These are phyloP conservation scores for Polydrusus tereticollis DNA, from an alignment of 2,888 invertebrate species.

Conservation along the genomic window DNA sequence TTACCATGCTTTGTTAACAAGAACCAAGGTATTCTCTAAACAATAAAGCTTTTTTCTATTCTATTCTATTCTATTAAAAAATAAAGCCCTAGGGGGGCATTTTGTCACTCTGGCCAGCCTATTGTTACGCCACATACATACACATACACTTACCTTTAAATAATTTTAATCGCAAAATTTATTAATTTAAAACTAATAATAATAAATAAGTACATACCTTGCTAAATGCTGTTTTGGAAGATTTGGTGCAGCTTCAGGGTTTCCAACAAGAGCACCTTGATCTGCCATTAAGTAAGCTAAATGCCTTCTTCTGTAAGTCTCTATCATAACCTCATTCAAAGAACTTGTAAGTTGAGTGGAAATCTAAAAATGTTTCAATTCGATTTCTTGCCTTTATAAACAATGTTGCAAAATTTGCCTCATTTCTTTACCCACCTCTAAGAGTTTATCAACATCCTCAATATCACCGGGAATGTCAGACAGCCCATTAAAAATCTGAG, in stretches of 20 bases:
- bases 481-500: constrained; percentile 97
- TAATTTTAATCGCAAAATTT: no score
- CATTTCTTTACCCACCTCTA: constrained; percentile 78
- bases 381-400: background rate
- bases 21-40: no score
- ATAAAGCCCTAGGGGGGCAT: no score
- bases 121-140: no score
- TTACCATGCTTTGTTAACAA: no score
- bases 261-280: constrained; percentile 92
- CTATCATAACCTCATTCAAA: constrained; percentile 86
- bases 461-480: constrained; percentile 96
- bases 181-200: background rate
- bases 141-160: no score
- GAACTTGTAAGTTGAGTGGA: constrained; percentile 84
- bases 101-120: no score
- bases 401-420: no score
- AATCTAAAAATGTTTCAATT: constrained; percentile 65
- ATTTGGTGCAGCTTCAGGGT: constrained; percentile 90
- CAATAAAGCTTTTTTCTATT: no score
- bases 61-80: no score
- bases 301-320: constrained; percentile 91
- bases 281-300: constrained; percentile 97
- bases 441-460: constrained; percentile 89
- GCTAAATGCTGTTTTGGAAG: constrained; percentile 93
- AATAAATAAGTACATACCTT: constrained; percentile 67